Evolutionary conservation across 2,113 vertebrate species (phyloP), one percentile per base, ranked within the genome.

Genomic region (Sebastes schlegelii): DNA sequence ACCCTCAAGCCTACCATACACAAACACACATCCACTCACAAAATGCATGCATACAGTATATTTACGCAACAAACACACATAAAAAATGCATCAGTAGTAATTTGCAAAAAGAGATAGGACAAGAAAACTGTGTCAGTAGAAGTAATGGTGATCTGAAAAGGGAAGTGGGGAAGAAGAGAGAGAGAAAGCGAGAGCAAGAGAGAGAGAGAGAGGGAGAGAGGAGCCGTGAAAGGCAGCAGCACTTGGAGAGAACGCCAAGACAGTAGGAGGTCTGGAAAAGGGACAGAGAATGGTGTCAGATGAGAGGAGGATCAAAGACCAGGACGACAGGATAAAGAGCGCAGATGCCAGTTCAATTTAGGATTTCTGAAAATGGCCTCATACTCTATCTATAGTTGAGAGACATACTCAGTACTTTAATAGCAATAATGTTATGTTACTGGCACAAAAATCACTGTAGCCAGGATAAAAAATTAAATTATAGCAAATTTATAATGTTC

Each of bases 251-350:
- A 74, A 65, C 45, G 87, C 72, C 89, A 86, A 83, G 74, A 72
- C 82, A 84, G 90, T 82, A 80, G 90, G 88, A 83, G 86, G 89
- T 82, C 87, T 94, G 85, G 89, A 82, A 84, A 70, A 57, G 80
- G 76, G 89, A 89, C 85, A 82, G 83, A 78, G 64, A 82, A 79
- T 46, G 79, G 78, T 86, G 74, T 74, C 83, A 88, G 85, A 89
- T 87, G 88, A 91, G 85, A 88, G 69, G 82, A 84, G 85, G 91
- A 93, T 94, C 89, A 93, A 91, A 93, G 87, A 89, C 66, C 81
- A 78, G 79, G 77, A 83, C 46, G 69, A 79, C 86, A 79, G 81
- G 79, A 91, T 76, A 69, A 79, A 60, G 21, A 68, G 72, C 14
- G 13, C 64, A 79, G 69, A 81, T 45, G 85, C 70, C 86, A 80